These are phyloP conservation scores for Sinohyriopsis cumingii DNA, from an alignment of 2,888 invertebrate genomes.

Conservation along the genomic window DNA sequence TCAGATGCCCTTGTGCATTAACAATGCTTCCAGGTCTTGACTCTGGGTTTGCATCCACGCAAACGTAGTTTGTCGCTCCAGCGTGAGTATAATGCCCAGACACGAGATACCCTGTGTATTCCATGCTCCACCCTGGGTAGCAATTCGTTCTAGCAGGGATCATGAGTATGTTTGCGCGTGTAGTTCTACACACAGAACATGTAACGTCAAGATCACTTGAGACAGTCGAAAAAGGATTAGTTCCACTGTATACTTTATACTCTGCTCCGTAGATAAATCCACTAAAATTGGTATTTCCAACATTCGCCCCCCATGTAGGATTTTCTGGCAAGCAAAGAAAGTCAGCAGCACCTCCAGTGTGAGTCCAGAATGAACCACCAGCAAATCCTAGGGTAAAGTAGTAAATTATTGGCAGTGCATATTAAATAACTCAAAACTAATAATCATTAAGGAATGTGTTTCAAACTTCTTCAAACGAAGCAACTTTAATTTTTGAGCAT, in stretches of 20 bases:
- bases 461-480: too few species aligned
- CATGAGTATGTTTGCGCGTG: conserved; percentile 5
- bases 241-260: background rate
- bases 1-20: conserved; percentile 6
- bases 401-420: too few species aligned
- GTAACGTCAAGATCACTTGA: conserved; percentile 7
- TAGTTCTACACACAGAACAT: conserved; percentile 9
- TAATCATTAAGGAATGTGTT: too few species aligned
- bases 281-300: background rate
- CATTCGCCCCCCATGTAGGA: conserved; percentile 1
- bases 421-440: too few species aligned
- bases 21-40: background rate
- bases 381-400: conserved; percentile 2
- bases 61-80: conserved; percentile 7
- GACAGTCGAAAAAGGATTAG: too few species aligned
- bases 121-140: conserved; percentile 14
- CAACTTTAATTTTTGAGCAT: too few species aligned
- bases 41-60: conserved; percentile 9
- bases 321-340: conserved; percentile 12
- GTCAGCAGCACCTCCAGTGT: conserved; percentile 7
- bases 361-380: conserved; percentile 5
- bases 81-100: background rate
- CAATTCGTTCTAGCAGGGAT: conserved; percentile 7
- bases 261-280: conserved; percentile 9
- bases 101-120: conserved; percentile 16